Percentiles rank a stretch among this genome's conserved stretches.
These are phyloP conservation scores for Diadegma fenestrale DNA, from an alignment of 2,888 invertebrate species.

Conservation along the genomic window DNA sequence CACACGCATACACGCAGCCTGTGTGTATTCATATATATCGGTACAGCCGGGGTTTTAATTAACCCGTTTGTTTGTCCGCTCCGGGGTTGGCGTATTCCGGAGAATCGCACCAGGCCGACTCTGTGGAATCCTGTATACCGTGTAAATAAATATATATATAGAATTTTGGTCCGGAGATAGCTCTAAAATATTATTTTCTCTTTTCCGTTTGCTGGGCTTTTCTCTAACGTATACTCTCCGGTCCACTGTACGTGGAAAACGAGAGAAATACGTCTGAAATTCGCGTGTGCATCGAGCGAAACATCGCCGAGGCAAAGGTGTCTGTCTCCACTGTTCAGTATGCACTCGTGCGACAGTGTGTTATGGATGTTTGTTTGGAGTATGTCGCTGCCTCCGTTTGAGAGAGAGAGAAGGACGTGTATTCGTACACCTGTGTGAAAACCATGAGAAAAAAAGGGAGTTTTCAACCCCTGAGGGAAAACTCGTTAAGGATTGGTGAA, in stretches of 20 bases:
- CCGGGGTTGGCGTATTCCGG: slow-evolving; percentile 62
- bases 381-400: background rate
- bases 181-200: slow-evolving; percentile 18
- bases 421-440: slow-evolving; percentile 24
- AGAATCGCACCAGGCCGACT: slow-evolving; percentile 53
- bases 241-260: background rate
- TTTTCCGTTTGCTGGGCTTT: background rate
- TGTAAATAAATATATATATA: slow-evolving; percentile 29
- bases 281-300: slow-evolving; percentile 22
- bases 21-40: slow-evolving; percentile 11
- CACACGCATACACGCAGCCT: background rate
- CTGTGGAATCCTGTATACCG: slow-evolving; percentile 13
- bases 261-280: slow-evolving; percentile 5
- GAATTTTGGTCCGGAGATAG: slow-evolving; percentile 18
- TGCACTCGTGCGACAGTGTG: background rate
- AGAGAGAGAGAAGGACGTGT: background rate
- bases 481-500: slow-evolving; percentile 78
- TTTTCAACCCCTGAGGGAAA: slow-evolving; percentile 57
- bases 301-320: slow-evolving; percentile 10
- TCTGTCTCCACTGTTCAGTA: slow-evolving; percentile 11
- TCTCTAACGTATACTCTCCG: slow-evolving; percentile 10
- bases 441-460: slow-evolving; percentile 28
- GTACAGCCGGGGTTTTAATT: slow-evolving; percentile 71
- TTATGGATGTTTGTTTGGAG: slow-evolving; percentile 1
- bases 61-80: slow-evolving; percentile 76